These are phyloP conservation scores for Delphinus delphis DNA, from an alignment of 2,113 vertebrate genomes.

Conservation along the genomic window DNA sequence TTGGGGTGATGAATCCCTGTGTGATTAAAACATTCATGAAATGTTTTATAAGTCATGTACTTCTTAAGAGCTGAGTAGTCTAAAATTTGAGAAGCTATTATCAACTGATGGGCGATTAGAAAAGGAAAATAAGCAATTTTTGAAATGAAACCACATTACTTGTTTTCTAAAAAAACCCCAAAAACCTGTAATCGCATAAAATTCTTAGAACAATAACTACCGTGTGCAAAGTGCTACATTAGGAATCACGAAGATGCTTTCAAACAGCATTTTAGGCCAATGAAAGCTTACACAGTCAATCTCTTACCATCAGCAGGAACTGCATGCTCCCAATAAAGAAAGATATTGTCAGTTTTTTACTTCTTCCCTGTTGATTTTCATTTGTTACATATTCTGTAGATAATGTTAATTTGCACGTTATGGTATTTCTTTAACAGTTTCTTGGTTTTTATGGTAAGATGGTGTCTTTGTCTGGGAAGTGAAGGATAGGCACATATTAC, in stretches of 20 bases:
- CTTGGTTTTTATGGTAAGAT: not conserved
- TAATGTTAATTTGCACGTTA: not conserved
- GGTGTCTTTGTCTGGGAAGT: not conserved
- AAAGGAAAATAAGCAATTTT: conserved; percentile 45
- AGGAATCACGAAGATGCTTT: not conserved
- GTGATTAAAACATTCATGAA: not conserved
- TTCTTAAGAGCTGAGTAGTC: not conserved
- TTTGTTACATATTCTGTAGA: not conserved
- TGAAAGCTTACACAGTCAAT: not conserved
- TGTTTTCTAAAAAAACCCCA: not conserved
- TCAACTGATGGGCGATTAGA: not conserved
- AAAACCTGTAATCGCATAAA: not conserved
- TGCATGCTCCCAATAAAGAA: not conserved
- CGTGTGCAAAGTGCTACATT: not conserved
- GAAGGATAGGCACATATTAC: not conserved
- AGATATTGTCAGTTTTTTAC: not conserved
- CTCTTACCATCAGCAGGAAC: not conserved
- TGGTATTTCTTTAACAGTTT: not conserved
- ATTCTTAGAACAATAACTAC: not conserved
- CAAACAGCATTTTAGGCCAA: not conserved
- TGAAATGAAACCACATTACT: not conserved
- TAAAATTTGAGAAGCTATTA: not conserved
- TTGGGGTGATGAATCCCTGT: not conserved
- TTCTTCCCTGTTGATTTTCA: not conserved
- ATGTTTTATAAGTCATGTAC: not conserved